Conservation (phyloP, 1,140 invertebrate species). For the Steinernema feltiae region DNA sequence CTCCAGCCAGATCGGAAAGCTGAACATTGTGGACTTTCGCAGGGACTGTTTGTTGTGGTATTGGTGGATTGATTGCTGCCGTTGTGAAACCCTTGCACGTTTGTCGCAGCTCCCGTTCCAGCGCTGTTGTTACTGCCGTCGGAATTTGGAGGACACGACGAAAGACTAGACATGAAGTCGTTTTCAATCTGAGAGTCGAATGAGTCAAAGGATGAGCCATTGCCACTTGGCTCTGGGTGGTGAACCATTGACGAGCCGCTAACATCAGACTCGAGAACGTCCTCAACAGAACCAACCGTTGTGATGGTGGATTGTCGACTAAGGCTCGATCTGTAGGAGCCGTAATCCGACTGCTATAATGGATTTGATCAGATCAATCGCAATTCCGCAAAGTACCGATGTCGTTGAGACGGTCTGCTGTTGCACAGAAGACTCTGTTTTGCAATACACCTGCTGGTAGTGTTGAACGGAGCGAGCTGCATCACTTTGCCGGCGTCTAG, state of each 20-base stretch:
- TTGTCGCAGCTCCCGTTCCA: slow-evolving; percentile 1
- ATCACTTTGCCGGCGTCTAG: neutral
- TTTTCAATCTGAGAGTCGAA: slow-evolving; percentile 43
- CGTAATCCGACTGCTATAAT: slow-evolving; percentile 32
- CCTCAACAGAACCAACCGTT: slow-evolving; percentile 48
- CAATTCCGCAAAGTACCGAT: too few relatives aligned
- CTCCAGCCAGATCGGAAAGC: slow-evolving; percentile 43
- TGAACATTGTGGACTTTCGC: slow-evolving; percentile 21
- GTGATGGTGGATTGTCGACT: slow-evolving; percentile 50
- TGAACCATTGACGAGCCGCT: slow-evolving; percentile 35
- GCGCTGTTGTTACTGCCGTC: slow-evolving; percentile 39
- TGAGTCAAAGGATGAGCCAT: slow-evolving; percentile 34
- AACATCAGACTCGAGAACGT: slow-evolving; percentile 42
- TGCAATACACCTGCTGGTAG: neutral
- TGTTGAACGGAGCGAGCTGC: neutral
- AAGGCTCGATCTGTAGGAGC: slow-evolving; percentile 42
- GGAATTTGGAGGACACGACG: slow-evolving; percentile 37
- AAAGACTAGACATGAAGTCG: slow-evolving; percentile 42
- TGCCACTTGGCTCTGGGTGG: slow-evolving; percentile 24
- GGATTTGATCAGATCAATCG: neutral
- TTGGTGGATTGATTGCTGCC: slow-evolving; percentile 9
- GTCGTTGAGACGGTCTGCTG: neutral
- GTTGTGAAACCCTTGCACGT: slow-evolving; percentile 10
- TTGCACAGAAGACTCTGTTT: neutral
- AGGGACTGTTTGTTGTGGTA: slow-evolving; percentile 30